Conservation (phyloP, 2,888 invertebrate genomes). For the Euspilapteryx auroguttella region DNA sequence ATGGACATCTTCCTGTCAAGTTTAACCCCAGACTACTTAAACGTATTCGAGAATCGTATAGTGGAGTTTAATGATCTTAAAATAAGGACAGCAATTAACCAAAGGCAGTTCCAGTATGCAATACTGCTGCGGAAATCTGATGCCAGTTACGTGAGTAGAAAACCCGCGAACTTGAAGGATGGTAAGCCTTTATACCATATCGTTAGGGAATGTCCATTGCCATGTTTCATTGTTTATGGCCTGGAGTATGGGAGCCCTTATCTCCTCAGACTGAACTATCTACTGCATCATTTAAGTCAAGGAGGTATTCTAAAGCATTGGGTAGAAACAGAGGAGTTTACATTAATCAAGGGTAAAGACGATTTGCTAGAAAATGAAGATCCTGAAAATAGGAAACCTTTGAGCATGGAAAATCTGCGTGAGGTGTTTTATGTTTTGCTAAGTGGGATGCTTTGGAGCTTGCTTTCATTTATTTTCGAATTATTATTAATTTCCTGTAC, state of each 20-base stretch:
- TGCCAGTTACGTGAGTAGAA: slow-evolving; percentile 22
- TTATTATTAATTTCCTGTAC: no score
- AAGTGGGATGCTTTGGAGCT: slow-evolving; percentile 22
- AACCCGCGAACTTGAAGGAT: slow-evolving; percentile 21
- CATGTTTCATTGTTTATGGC: slow-evolving; percentile 57
- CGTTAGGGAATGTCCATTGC: slow-evolving; percentile 53
- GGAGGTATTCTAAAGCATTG: slow-evolving; percentile 50
- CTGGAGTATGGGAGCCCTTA: slow-evolving; percentile 63
- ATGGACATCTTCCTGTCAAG: slow-evolving; percentile 29
- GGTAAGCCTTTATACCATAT: slow-evolving; percentile 50
- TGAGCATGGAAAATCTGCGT: slow-evolving; percentile 34
- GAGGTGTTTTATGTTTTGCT: slow-evolving; percentile 41
- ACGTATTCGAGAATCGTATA: slow-evolving; percentile 24
- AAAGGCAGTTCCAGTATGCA: slow-evolving; percentile 42
- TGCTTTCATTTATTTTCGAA: slow-evolving; percentile 25
- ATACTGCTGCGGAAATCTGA: slow-evolving; percentile 48
- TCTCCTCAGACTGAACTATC: slow-evolving; percentile 36
- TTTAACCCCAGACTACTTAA: slow-evolving; percentile 14
- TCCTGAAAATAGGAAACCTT: slow-evolving; percentile 27
- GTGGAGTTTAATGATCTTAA: slow-evolving; percentile 31
- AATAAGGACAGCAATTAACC: slow-evolving; percentile 27
- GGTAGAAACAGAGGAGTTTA: slow-evolving; percentile 26
- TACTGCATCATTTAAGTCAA: slow-evolving; percentile 46
- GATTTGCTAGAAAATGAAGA: slow-evolving; percentile 12
- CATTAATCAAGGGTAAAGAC: slow-evolving; percentile 13